These are phyloP conservation scores for Probosciger aterrimus DNA, from an alignment of 2,113 vertebrate species.

Conservation along the genomic window DNA sequence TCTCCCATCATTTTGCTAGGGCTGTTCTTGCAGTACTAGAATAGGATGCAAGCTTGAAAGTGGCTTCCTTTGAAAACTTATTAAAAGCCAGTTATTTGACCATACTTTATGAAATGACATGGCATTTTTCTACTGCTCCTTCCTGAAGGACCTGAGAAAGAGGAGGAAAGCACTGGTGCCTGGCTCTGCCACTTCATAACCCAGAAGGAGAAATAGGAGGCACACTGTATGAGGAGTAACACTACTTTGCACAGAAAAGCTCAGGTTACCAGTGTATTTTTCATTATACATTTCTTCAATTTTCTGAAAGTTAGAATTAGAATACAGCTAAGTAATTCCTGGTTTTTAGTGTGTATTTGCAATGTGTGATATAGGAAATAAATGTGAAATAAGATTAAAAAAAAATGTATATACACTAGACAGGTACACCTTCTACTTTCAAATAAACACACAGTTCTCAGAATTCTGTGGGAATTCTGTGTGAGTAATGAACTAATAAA, in stretches of 20 bases:
- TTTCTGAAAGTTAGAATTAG: not conserved
- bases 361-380: not conserved
- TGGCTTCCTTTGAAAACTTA: not conserved
- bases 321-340: not conserved
- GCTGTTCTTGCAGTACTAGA: not conserved
- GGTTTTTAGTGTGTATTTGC: not conserved
- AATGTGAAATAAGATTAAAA: not conserved
- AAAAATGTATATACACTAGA: not conserved
- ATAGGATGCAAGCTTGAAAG: not conserved
- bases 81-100: not conserved
- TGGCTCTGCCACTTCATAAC: not conserved
- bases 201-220: not conserved
- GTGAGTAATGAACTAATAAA: not conserved
- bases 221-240: not conserved
- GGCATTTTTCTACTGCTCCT: not conserved
- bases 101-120: not conserved
- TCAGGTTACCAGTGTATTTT: not conserved
- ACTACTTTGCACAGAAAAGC: not conserved
- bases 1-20: not conserved
- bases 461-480: not conserved
- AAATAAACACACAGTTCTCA: not conserved
- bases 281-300: not conserved
- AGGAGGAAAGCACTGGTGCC: not conserved
- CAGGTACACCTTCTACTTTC: not conserved
- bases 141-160: not conserved